A percentile compares a stretch with the other conserved stretches of the same genome.
phyloP scores from a whole-genome alignment of 2,888 invertebrate genomes.

The Chrysopilus asiliformis region DNA sequence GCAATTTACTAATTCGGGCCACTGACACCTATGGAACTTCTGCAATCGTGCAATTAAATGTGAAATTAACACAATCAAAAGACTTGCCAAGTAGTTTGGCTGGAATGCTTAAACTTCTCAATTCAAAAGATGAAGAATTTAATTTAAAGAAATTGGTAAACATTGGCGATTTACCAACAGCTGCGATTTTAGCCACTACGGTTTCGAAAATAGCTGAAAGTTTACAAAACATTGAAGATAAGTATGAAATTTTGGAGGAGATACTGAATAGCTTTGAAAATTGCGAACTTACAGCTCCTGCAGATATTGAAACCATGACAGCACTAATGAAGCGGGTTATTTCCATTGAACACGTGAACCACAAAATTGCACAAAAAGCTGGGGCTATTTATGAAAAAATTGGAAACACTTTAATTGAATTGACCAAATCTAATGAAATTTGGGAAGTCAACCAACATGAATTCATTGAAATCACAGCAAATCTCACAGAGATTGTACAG shows the following conservation, averaged over 20 bases:
- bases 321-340: neutral
- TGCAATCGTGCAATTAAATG: too few relatives aligned
- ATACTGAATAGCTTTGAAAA: neutral
- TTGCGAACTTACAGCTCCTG: neutral
- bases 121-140: neutral
- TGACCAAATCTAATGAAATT: constrained; percentile 3
- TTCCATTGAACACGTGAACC: neutral
- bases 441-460: neutral
- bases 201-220: neutral
- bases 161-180: constrained; percentile 2
- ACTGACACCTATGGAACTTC: neutral
- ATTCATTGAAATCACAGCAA: constrained; percentile 1
- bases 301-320: neutral
- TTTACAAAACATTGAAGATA: neutral
- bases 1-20: neutral
- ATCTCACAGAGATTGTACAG: constrained; percentile 2
- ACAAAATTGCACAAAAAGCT: constrained; percentile 3
- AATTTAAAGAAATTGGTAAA: neutral
- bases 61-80: too few relatives aligned
- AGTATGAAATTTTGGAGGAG: neutral
- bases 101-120: neutral
- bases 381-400: too few relatives aligned
- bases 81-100: neutral
- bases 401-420: too few relatives aligned
- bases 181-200: neutral